Evolutionary conservation across 2,888 invertebrate genomes (phyloP).

Genomic region (Acrocyrtus sp.): DNA sequence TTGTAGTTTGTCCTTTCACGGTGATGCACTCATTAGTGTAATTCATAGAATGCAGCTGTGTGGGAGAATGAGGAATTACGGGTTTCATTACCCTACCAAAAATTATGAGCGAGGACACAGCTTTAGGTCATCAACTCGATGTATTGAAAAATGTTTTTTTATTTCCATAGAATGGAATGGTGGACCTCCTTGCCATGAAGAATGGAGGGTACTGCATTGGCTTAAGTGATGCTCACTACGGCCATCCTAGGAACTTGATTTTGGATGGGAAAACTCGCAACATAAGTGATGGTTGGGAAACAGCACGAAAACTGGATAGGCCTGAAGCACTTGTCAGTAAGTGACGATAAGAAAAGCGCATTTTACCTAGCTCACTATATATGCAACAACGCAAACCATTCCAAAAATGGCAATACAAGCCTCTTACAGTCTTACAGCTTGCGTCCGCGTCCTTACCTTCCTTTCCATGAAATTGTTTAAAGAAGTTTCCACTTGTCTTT

Average conservation of each 20-base stretch:
- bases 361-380: not conserved
- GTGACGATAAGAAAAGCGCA: not conserved
- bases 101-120: no score
- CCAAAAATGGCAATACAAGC: not conserved
- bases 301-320: conserved; percentile 72
- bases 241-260: conserved; percentile 73
- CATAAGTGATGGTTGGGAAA: conserved; percentile 77
- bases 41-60: no score
- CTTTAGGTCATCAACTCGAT: no score
- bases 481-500: no score
- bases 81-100: no score
- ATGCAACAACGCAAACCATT: not conserved
- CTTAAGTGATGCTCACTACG: conserved; percentile 75
- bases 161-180: conserved; percentile 47
- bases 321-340: conserved; percentile 70
- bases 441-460: no score
- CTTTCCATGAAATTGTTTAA: no score
- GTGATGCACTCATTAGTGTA: no score
- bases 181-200: conserved; percentile 70
- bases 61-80: no score
- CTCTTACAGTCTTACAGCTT: conserved; percentile 3
- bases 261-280: conserved; percentile 69
- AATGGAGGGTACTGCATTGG: conserved; percentile 71
- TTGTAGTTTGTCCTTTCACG: no score
- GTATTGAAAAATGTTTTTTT: not conserved